Evolutionary conservation across 92 coral and sea anemone genomes (phyloP).

Genomic region (Parazoanthus swiftii): DNA sequence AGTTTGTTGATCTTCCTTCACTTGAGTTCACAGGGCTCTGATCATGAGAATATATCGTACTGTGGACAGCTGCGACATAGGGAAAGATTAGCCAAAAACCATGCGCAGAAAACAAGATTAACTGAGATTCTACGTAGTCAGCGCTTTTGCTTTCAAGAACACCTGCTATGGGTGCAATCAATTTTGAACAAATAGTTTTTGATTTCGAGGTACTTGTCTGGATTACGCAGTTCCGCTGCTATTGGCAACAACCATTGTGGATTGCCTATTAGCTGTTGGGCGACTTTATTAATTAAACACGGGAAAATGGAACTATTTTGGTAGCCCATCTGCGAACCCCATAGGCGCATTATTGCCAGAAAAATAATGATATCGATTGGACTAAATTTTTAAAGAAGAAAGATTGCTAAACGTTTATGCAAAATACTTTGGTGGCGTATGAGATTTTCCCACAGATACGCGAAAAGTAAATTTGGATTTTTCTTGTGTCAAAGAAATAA

Average conservation of each 20-base stretch:
- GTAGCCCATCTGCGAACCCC: constrained; percentile 43
- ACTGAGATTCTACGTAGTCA: constrained; percentile 2
- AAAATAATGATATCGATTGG: constrained; percentile 56
- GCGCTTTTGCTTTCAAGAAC: constrained; percentile 22
- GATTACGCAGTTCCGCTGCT: constrained; percentile 34
- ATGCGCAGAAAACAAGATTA: neutral
- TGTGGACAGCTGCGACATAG: constrained; percentile 7
- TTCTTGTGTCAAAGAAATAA: neutral
- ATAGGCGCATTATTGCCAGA: constrained; percentile 61
- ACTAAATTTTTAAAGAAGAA: constrained; percentile 71
- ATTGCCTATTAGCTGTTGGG: neutral
- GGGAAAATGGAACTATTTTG: constrained; percentile 44
- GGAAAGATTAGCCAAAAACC: neutral
- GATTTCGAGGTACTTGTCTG: constrained; percentile 2
- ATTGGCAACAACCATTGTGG: constrained; percentile 20
- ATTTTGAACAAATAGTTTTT: constrained; percentile 37
- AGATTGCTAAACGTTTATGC: constrained; percentile 23
- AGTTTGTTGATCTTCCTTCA: neutral
- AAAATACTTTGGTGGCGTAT: constrained; percentile 35
- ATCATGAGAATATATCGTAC: neutral
- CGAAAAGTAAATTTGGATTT: constrained; percentile 12
- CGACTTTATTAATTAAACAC: constrained; percentile 31
- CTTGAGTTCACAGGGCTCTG: neutral
- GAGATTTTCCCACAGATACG: constrained; percentile 42
- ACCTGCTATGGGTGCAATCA: constrained; percentile 27